phyloP scores from a whole-genome alignment of 2,888 invertebrate genomes.

The Rhingia campestris region DNA sequence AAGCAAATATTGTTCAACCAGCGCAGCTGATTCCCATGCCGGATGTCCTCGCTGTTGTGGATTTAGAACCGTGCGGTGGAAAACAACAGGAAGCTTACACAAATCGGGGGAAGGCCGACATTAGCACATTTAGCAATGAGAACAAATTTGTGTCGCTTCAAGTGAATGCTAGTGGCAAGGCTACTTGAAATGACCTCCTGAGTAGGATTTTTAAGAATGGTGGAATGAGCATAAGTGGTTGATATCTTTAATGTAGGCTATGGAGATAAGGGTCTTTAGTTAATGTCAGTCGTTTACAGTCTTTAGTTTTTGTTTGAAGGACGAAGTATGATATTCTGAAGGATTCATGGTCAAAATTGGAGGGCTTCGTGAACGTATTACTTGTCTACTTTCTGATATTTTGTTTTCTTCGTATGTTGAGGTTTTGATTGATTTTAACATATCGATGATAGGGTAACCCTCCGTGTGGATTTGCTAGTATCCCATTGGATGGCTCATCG shows the following conservation, averaged over 20 bases:
- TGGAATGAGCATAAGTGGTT: not conserved
- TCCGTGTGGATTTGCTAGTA: no score
- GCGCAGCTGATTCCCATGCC: constrained; percentile 20
- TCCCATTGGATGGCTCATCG: no score
- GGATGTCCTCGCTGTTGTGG: constrained; percentile 39
- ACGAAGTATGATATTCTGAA: no score
- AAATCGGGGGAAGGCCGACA: constrained; percentile 46
- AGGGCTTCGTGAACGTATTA: no score
- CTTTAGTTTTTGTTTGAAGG: no score
- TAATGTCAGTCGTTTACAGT: not conserved
- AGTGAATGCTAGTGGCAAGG: constrained; percentile 1
- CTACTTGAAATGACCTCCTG: not conserved
- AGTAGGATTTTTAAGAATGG: not conserved
- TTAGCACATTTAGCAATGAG: constrained; percentile 28
- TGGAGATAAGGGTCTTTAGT: not conserved
- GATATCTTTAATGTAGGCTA: constrained; percentile 15
- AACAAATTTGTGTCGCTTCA: constrained; percentile 10
- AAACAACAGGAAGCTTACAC: constrained; percentile 17
- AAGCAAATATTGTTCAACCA: constrained; percentile 13
- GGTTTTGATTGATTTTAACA: no score
- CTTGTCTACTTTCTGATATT: no score
- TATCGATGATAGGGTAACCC: no score
- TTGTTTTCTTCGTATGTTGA: no score
- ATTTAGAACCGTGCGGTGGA: constrained; percentile 12
- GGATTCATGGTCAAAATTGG: no score